Evolutionary conservation across 2,888 invertebrate species (phyloP).

Genomic region (Drosophila cyrtoloma): DNA sequence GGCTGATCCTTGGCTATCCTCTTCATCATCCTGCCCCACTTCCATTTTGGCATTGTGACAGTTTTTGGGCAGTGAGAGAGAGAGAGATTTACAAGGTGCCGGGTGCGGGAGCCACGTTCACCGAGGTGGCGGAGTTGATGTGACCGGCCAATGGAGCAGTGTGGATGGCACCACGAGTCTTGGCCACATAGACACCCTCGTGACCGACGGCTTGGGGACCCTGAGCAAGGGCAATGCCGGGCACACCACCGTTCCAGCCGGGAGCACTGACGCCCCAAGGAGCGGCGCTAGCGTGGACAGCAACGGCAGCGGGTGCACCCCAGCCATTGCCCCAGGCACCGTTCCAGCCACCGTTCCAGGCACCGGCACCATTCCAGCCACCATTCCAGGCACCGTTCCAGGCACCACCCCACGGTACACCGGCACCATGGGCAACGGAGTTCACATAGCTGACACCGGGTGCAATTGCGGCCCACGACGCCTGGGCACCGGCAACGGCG

Average conservation of each 20-base stretch:
- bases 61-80: constrained; percentile 11
- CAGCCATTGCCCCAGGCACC: constrained; percentile 62
- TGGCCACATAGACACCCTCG: constrained; percentile 84
- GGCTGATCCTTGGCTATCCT: constrained; percentile 8
- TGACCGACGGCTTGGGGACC: constrained; percentile 79
- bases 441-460: constrained; percentile 82
- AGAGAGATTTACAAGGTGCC: constrained; percentile 75
- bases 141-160: constrained; percentile 84
- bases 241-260: constrained; percentile 84
- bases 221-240: constrained; percentile 84
- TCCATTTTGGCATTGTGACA: constrained; percentile 60
- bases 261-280: constrained; percentile 73
- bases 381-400: constrained; percentile 72
- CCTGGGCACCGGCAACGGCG: constrained; percentile 83
- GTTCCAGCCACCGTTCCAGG: constrained; percentile 55
- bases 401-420: constrained; percentile 68
- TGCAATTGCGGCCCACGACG: constrained; percentile 78
- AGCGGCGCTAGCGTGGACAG: constrained; percentile 65
- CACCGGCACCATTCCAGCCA: constrained; percentile 63
- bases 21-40: constrained; percentile 26
- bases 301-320: constrained; percentile 76
- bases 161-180: constrained; percentile 85
- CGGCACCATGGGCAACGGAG: constrained; percentile 73
- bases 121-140: constrained; percentile 83
- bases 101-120: constrained; percentile 84